Evolutionary conservation across 35 echinoderm and acorn worm genomes (phyloP), one percentile per base, ranked within the genome.

Genomic region (Diadema setosum): DNA sequence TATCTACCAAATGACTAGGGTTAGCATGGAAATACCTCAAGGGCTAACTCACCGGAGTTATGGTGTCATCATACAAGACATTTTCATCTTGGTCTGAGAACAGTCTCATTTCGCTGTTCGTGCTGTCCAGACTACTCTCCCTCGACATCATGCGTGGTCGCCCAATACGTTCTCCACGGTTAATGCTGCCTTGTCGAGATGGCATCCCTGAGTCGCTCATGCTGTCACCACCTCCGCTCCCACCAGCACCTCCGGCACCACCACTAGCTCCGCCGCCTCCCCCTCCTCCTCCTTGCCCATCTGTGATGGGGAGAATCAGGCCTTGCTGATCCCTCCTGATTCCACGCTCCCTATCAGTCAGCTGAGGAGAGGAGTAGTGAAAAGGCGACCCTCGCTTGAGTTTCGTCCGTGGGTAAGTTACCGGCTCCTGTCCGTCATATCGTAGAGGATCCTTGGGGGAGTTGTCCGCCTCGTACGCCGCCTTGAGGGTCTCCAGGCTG

Each of bases 231-330:
- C 30, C 24, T 67, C 63, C 63, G 41, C 82, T 27, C 21, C 32
- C 64, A 16, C 34, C 20, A 17, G 65, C 58, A 25, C 37, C 32
- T 26, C 37, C 58, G 7, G 58, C 78, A 48, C 87, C 91, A n/a
- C n/a, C n/a, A n/a, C 35, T 78, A 3, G 39, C 73, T 9, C 63
- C 37, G 63, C 30, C 24, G 30, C 63, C 63, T 49, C 82, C 33
- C 21, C 32, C 64, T 21, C 34, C 20, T 26, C 70, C 58, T 42
- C 37, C 32, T 26, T 42, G 83, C 3, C 75, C 78, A 48, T 93
- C 91, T 3, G 86, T 85, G 15, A 90, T 64, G 2, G 92, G 92
- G 41, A 94, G 70, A 55, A 94, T 94, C 16, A 94, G 56, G 27
- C 86, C 86, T 24, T 94, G 92, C 2, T 84, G 65, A 65, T 89